Conservation (phyloP, 2,888 invertebrate species). For the Asteroscopus sphinx region DNA sequence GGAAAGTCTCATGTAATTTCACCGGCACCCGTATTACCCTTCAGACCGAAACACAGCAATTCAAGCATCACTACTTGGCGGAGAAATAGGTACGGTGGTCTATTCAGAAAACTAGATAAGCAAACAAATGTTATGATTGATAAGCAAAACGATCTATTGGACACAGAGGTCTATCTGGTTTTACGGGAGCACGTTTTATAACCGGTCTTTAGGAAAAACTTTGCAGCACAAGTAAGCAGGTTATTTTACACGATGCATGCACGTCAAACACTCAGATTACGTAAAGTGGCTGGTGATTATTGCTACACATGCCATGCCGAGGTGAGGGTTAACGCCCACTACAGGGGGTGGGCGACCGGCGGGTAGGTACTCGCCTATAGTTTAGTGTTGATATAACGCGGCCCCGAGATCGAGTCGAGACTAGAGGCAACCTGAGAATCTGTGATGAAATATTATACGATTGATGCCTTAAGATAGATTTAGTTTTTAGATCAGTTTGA, state of each 20-base stretch:
- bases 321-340: conserved; percentile 42
- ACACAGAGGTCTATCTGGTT: too few species aligned
- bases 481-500: background rate
- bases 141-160: too few species aligned
- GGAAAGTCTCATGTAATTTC: too few species aligned
- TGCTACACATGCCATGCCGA: conserved; percentile 49
- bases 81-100: too few species aligned
- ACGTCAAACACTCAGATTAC: conserved; percentile 54
- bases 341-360: conserved; percentile 10
- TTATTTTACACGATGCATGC: conserved; percentile 19
- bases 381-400: conserved; percentile 27
- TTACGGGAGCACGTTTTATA: too few species aligned
- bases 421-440: conserved; percentile 13
- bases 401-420: conserved; percentile 21
- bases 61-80: too few species aligned
- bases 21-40: too few species aligned
- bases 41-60: too few species aligned
- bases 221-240: too few species aligned
- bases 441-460: conserved; percentile 8
- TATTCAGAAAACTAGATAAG: too few species aligned
- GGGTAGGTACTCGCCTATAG: conserved; percentile 13
- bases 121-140: too few species aligned
- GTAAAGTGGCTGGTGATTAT: conserved; percentile 59
- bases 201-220: too few species aligned
- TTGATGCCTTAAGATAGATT: background rate